Conservation (phyloP, 2,797 vertebrate genomes). For the Psittacula derbiana region DNA sequence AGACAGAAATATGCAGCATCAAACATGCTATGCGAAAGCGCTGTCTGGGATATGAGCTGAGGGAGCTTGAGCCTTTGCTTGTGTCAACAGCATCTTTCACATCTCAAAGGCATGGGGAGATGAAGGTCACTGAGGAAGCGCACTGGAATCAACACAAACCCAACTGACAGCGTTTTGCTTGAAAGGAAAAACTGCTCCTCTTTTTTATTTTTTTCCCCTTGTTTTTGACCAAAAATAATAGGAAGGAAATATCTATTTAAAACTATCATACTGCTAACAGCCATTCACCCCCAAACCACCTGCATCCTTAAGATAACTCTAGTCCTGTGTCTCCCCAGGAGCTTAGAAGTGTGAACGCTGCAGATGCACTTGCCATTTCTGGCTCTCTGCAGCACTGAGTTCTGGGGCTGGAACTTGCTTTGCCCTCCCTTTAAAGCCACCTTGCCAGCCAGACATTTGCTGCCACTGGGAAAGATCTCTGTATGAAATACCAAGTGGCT, state of each 20-base stretch:
- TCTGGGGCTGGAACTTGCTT: background rate
- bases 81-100: conserved; percentile 58
- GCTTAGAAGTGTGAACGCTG: background rate
- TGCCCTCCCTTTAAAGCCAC: background rate
- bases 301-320: background rate
- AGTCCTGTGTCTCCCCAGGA: background rate
- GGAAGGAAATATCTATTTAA: background rate
- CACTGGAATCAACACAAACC: conserved; percentile 25
- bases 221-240: background rate
- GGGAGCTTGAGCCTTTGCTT: conserved; percentile 8
- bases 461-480: background rate
- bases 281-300: background rate
- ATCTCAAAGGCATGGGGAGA: conserved; percentile 21
- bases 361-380: background rate
- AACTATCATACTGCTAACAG: background rate
- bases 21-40: conserved; percentile 27
- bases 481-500: background rate
- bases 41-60: conserved; percentile 48
- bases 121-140: conserved; percentile 49
- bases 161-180: conserved; percentile 1
- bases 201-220: background rate
- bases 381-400: background rate
- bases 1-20: conserved; percentile 48
- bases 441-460: background rate
- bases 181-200: background rate